Base-by-base conservation (phyloP, 2,888 invertebrate species). In the Mechanitis mazaeus region DNA sequence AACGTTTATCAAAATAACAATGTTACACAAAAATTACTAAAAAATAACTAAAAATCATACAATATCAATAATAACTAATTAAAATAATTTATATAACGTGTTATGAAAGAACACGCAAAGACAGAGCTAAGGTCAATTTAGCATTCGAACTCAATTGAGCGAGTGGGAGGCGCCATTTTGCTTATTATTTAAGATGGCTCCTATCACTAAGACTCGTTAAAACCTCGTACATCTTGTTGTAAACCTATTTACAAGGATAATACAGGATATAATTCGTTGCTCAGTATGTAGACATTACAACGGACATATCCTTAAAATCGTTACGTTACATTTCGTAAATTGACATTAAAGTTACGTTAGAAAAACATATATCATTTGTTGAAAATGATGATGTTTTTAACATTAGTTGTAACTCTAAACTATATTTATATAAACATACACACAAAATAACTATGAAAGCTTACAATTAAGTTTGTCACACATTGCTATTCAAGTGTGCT, bases 101-200 rank as follows among this genome's bases (percentile, higher is more conserved):
- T 53, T 11, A 63, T 54, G 60, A 57, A 57, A 60, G 42, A 50
- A 61, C 59, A 64, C 61, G 72, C 70, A 73, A 74, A 80, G 78
- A 79, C 79, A 74, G 74, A 71, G 72, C 73, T 78, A 83, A 87
- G 87, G 87, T 85, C 87, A 85, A 80, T 78, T 80, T 75, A 74
- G 71, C 74, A 75, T 76, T 73, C 74, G 79, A 78, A 73, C 82
- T 81, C 86, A 87, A 88, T 88, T 88, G 82, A 75, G 72, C 71
- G 75, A 72, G 87, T 87, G 85, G 86, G 86, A 83, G 85, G 71
- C 61, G 77, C 65, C 72, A 80, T 75, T 85, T 83, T 79, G 76
- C 78, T 81, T 74, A 78, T 84, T 83, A 70, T 75, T 78, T 68
- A 65, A 67, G 71, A 73, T 58, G 46, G 58, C 62, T 78, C 77